Evolutionary conservation across 2,888 invertebrate genomes (phyloP).

Genomic region (Pantelozetes paolii): DNA sequence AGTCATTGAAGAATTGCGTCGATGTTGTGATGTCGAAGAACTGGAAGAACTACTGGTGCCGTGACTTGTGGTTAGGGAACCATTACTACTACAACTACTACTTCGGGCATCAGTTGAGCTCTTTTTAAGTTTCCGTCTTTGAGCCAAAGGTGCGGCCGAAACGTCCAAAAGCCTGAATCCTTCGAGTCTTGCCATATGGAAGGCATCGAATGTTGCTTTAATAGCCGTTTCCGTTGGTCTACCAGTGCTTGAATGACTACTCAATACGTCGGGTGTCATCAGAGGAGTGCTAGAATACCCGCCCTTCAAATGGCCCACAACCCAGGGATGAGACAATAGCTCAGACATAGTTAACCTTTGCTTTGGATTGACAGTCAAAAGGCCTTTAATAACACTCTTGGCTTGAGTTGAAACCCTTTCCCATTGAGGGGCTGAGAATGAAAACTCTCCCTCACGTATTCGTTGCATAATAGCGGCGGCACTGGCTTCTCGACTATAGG

Average conservation of each 20-base stretch:
- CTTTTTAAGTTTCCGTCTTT: slow-evolving; percentile 62
- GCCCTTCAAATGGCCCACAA: slow-evolving; percentile 53
- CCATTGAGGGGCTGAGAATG: slow-evolving; percentile 70
- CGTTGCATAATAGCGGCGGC: slow-evolving; percentile 69
- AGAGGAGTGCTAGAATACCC: slow-evolving; percentile 58
- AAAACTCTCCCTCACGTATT: slow-evolving; percentile 72
- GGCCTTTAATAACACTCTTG: slow-evolving; percentile 67
- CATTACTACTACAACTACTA: slow-evolving; percentile 54
- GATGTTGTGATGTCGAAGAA: slow-evolving; percentile 39
- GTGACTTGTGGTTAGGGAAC: not conserved
- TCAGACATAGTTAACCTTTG: slow-evolving; percentile 66
- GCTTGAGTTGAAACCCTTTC: slow-evolving; percentile 67
- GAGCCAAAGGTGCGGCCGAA: slow-evolving; percentile 65
- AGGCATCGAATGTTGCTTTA: slow-evolving; percentile 64
- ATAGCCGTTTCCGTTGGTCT: slow-evolving; percentile 59
- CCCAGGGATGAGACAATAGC: slow-evolving; percentile 66
- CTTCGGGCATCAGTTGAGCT: slow-evolving; percentile 56
- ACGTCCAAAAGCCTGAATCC: slow-evolving; percentile 72
- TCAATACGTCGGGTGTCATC: slow-evolving; percentile 62
- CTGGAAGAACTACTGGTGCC: slow-evolving; percentile 39
- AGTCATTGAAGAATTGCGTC: slow-evolving; percentile 41
- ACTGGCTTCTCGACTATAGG: slow-evolving; percentile 53
- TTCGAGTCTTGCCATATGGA: slow-evolving; percentile 64
- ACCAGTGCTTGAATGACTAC: slow-evolving; percentile 52
- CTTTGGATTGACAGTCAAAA: slow-evolving; percentile 72